Evolutionary conservation across 2,113 vertebrate species (phyloP).

Genomic region (Glareola pratincola): DNA sequence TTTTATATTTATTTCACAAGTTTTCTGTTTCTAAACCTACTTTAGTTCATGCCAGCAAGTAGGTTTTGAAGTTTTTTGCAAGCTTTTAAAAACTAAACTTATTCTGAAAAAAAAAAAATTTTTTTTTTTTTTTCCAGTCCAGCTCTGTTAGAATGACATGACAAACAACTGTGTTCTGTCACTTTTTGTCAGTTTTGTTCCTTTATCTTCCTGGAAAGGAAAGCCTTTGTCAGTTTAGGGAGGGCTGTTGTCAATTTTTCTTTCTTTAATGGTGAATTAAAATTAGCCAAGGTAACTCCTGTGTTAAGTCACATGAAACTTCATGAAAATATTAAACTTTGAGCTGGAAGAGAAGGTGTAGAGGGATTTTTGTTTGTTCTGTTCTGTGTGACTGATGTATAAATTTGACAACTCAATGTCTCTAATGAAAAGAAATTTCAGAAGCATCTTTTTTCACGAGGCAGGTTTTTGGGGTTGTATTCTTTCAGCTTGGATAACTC

Average conservation of each 20-base stretch:
- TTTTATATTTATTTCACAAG: neutral
- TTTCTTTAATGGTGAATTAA: neutral
- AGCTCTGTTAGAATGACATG: neutral
- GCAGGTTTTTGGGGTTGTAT: neutral
- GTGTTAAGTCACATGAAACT: neutral
- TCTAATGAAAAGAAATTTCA: neutral
- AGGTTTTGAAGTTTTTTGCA: neutral
- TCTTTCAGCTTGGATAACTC: neutral
- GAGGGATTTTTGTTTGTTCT: neutral
- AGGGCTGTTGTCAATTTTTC: neutral
- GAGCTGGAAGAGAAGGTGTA: neutral
- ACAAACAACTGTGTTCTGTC: neutral
- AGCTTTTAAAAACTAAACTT: neutral
- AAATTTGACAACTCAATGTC: neutral
- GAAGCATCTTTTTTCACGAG: neutral
- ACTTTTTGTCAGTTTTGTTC: neutral
- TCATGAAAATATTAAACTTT: neutral
- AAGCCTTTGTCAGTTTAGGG: neutral
- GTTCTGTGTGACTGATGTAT: neutral
- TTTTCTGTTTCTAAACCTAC: neutral
- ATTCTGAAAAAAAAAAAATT: neutral
- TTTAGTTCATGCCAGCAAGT: neutral
- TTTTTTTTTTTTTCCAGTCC: neutral
- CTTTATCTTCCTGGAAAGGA: neutral
- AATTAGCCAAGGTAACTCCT: neutral